Evolutionary conservation across 2,888 invertebrate genomes (phyloP).

Genomic region (Aporophyla nigra): DNA sequence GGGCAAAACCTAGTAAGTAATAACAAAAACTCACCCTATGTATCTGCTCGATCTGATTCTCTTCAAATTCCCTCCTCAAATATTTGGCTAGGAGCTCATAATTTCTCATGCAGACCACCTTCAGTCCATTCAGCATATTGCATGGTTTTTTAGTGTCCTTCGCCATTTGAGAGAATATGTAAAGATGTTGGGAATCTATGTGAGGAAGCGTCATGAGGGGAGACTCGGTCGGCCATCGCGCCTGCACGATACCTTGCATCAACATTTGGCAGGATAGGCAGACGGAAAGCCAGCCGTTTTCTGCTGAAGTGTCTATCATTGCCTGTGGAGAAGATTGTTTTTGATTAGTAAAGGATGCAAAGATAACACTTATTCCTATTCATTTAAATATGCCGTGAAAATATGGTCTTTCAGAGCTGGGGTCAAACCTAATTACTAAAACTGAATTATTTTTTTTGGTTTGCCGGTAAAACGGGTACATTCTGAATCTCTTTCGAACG

Average conservation of each 20-base stretch:
- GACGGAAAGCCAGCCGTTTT: conserved; percentile 96
- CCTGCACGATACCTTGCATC: conserved; percentile 98
- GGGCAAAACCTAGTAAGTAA: background rate
- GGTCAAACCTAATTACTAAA: too few relatives aligned
- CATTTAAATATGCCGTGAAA: too few relatives aligned
- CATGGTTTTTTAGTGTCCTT: conserved; percentile 82
- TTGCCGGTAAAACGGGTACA: too few relatives aligned
- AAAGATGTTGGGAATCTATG: conserved; percentile 92
- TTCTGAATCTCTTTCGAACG: background rate
- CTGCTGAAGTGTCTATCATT: conserved; percentile 98
- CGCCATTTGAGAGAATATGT: conserved; percentile 90
- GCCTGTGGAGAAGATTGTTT: conserved; percentile 91
- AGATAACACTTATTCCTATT: too few relatives aligned
- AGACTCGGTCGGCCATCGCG: conserved; percentile 95
- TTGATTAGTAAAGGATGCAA: background rate
- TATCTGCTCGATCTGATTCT: conserved; percentile 93
- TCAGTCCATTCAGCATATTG: conserved; percentile 91
- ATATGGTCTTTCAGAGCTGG: too few relatives aligned
- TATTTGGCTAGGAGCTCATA: conserved; percentile 92
- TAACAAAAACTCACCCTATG: conserved; percentile 88
- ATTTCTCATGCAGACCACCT: conserved; percentile 88
- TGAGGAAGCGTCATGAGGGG: conserved; percentile 95
- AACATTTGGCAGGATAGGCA: conserved; percentile 94
- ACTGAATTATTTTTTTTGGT: too few relatives aligned
- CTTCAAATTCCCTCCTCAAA: conserved; percentile 92